These are phyloP conservation scores for Troides helena DNA, from an alignment of 2,888 invertebrate genomes.

Conservation along the genomic window DNA sequence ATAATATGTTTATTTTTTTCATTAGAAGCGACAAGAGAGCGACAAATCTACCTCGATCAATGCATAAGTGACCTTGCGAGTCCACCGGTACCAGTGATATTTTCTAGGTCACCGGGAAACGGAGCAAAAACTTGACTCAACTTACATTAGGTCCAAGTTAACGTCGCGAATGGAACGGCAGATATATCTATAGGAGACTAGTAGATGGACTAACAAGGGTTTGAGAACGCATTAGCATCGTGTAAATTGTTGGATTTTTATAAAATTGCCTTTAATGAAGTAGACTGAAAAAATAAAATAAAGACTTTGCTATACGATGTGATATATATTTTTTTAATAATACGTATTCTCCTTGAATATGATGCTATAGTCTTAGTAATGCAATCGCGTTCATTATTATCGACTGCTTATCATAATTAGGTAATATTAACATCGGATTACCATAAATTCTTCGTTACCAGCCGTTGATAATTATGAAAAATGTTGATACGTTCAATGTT, in stretches of 20 bases:
- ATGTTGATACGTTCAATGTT: constrained; percentile 35
- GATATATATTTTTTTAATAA: no score
- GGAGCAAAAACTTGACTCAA: constrained; percentile 64
- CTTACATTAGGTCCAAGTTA: constrained; percentile 58
- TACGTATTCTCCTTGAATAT: no score
- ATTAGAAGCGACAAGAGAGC: constrained; percentile 37
- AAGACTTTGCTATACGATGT: no score
- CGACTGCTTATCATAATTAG: no score
- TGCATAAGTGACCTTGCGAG: constrained; percentile 60
- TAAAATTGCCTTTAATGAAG: no score
- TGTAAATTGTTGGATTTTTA: no score
- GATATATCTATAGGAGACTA: constrained; percentile 54
- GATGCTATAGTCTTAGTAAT: no score
- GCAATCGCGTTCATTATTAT: no score
- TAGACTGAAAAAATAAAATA: no score
- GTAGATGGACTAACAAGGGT: constrained; percentile 62
- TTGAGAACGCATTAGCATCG: no score
- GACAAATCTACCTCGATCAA: constrained; percentile 41
- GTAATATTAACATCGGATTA: background rate
- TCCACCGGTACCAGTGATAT: constrained; percentile 46
- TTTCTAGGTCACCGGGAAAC: constrained; percentile 69
- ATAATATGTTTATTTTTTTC: constrained; percentile 41
- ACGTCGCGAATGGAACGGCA: constrained; percentile 52
- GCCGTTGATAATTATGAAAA: constrained; percentile 19
- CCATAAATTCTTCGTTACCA: background rate